Percentiles rank a stretch among this genome's conserved stretches.
These are phyloP conservation scores for Gulo gulo DNA, from an alignment of 2,113 vertebrate species.

Conservation along the genomic window DNA sequence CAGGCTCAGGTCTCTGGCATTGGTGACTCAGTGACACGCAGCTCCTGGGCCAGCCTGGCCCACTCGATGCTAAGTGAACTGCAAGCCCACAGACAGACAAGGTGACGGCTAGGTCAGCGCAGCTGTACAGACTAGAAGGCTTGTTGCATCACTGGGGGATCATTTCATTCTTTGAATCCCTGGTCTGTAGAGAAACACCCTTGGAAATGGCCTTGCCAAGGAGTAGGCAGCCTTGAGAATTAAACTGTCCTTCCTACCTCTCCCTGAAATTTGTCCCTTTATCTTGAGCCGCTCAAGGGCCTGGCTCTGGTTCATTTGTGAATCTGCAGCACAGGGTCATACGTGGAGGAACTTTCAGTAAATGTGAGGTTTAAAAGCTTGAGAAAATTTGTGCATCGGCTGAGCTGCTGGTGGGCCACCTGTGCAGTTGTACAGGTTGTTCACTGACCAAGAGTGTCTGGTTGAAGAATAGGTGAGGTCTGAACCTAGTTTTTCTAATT, in stretches of 20 bases:
- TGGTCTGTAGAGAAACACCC: neutral
- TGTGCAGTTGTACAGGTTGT: neutral
- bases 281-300: neutral
- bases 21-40: neutral
- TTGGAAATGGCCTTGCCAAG: neutral
- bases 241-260: neutral
- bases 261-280: neutral
- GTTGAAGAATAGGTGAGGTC: neutral
- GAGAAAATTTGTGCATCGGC: neutral
- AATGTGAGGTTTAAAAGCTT: neutral
- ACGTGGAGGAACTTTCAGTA: neutral
- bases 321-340: neutral
- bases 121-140: neutral
- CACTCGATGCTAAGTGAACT: rapidly evolving
- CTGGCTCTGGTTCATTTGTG: neutral
- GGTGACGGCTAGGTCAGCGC: rapidly evolving
- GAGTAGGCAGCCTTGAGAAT: neutral
- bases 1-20: neutral
- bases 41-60: neutral
- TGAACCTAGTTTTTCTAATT: neutral
- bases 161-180: neutral
- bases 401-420: neutral
- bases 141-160: rapidly evolving
- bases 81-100: neutral
- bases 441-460: neutral